Percentiles rank a stretch among this genome's conserved stretches.
Conservation (phyloP, 2,113 vertebrate genomes). For the Anthoscopus minutus region DNA sequence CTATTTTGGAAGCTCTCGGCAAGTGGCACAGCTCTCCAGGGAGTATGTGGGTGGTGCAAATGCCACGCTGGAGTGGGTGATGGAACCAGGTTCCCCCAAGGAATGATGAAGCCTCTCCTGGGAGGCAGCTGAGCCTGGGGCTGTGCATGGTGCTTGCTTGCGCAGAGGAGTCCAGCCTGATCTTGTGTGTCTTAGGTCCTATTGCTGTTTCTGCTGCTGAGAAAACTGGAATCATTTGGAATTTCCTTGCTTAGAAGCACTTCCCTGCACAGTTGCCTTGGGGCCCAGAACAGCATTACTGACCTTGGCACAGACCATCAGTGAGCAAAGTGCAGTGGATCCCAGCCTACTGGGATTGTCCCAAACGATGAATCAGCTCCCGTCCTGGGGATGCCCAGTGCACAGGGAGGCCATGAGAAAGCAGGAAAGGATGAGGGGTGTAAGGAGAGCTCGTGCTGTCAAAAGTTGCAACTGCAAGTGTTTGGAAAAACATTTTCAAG, state of each 20-base stretch:
- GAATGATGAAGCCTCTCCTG: background rate
- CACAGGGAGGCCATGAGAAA: background rate
- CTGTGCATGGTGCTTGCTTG: background rate
- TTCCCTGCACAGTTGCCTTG: background rate
- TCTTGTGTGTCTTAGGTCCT: background rate
- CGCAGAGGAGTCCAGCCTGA: background rate
- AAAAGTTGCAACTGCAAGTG: background rate
- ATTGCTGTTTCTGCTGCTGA: background rate
- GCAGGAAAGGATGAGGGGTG: background rate
- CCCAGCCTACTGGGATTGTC: accelerated
- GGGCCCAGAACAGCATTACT: background rate
- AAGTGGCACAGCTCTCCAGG: background rate
- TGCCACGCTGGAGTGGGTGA: accelerated
- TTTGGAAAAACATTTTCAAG: background rate
- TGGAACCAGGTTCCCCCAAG: background rate
- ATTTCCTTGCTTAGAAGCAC: background rate
- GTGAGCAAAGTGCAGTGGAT: background rate
- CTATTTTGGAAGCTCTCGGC: constrained; percentile 5
- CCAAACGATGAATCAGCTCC: background rate
- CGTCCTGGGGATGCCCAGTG: background rate
- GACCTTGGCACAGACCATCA: background rate
- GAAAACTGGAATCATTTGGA: background rate
- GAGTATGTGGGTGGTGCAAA: background rate
- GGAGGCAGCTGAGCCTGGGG: background rate
- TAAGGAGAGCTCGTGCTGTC: background rate